Conservation (phyloP, 2,888 invertebrate genomes). For the Leptopilina syphax region DNA sequence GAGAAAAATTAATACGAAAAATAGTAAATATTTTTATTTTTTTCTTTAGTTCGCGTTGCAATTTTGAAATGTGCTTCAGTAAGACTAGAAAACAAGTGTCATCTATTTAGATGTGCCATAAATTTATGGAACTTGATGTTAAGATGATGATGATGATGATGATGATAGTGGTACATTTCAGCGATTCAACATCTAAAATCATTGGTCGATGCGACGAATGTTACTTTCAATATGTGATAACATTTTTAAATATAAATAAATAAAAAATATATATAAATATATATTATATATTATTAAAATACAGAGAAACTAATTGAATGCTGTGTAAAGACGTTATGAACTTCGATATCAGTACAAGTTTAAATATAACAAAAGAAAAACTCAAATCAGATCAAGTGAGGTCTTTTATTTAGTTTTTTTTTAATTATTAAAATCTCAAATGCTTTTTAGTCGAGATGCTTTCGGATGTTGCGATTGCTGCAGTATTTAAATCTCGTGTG, state of each 20-base stretch:
- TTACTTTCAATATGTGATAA: conserved; percentile 38
- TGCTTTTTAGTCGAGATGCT: conserved; percentile 37
- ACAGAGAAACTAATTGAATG: conserved; percentile 32
- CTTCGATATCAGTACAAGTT: conserved; percentile 39
- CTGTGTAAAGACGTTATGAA: conserved; percentile 38
- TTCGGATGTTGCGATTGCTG: conserved; percentile 40
- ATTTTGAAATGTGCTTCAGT: conserved; percentile 50
- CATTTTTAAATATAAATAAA: conserved; percentile 33
- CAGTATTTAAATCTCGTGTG: conserved; percentile 30
- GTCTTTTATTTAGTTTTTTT: conserved; percentile 22
- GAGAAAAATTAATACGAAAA: neutral
- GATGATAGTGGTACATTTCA: conserved; percentile 54
- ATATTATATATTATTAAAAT: conserved; percentile 9
- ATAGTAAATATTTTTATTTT: conserved; percentile 24
- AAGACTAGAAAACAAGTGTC: conserved; percentile 51
- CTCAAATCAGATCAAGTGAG: conserved; percentile 1
- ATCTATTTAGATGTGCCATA: conserved; percentile 65
- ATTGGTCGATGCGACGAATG: conserved; percentile 38
- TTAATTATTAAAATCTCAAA: conserved; percentile 23
- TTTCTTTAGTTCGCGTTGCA: conserved; percentile 26
- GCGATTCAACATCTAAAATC: conserved; percentile 41
- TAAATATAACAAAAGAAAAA: conserved; percentile 10
- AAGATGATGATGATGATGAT: conserved; percentile 43
- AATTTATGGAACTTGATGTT: conserved; percentile 55
- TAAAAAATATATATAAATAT: conserved; percentile 16